These are phyloP conservation scores for Brachycybe producta DNA, from an alignment of 2,888 invertebrate genomes.

Conservation along the genomic window DNA sequence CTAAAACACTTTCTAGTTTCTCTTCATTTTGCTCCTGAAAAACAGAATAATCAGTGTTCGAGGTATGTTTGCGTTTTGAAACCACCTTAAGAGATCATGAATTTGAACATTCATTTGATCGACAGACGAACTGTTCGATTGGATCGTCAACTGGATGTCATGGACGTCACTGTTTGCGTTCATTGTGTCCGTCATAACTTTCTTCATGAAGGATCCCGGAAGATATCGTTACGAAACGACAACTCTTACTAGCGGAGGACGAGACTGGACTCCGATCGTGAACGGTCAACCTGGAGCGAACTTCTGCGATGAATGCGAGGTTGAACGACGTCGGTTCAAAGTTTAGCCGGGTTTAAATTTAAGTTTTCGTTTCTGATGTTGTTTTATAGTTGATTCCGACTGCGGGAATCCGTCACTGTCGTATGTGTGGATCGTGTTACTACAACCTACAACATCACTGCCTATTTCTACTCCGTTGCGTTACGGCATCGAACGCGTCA, in stretches of 20 bases:
- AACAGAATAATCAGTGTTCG: too few species aligned
- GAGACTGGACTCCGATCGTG: constrained; percentile 7
- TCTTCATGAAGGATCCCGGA: neutral
- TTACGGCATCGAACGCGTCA: constrained; percentile 7
- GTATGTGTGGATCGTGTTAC: constrained; percentile 10
- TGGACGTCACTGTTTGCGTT: constrained; percentile 1
- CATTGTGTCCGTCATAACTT: constrained; percentile 1
- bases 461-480: constrained; percentile 9
- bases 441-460: constrained; percentile 13
- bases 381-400: constrained; percentile 4
- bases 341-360: neutral
- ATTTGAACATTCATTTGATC: too few species aligned
- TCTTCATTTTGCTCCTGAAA: too few species aligned
- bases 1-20: too few species aligned
- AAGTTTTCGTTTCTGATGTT: neutral
- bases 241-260: neutral
- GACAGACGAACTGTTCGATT: neutral
- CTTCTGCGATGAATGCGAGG: constrained; percentile 16
- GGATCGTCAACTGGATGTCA: constrained; percentile 3
- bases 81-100: neutral
- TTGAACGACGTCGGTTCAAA: neutral
- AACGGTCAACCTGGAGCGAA: neutral
- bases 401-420: constrained; percentile 9
- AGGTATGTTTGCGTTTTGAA: neutral
- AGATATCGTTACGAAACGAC: neutral